phyloP scores from a whole-genome alignment of 2,797 vertebrate species.

The Thaleichthys pacificus region DNA sequence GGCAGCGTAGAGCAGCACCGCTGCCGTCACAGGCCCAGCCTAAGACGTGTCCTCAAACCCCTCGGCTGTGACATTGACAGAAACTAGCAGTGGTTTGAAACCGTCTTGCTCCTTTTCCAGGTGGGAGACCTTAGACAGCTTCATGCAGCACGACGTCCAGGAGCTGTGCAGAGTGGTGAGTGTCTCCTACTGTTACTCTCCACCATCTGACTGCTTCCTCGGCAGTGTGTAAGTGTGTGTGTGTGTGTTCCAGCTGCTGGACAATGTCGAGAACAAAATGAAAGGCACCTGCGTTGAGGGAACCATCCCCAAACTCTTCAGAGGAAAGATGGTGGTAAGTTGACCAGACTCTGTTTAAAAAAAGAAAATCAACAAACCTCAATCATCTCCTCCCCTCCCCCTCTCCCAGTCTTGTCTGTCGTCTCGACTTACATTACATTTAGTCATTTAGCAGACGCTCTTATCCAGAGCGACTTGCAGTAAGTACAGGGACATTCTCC shows the following conservation, averaged over 20 bases:
- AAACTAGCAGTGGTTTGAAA: neutral
- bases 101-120: slow-evolving; percentile 57
- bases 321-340: slow-evolving; percentile 99
- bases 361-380: no score
- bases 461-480: no score
- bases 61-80: neutral
- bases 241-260: slow-evolving; percentile 84
- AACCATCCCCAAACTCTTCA: slow-evolving; percentile 97
- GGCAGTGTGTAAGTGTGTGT: neutral
- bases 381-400: neutral
- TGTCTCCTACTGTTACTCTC: slow-evolving; percentile 34
- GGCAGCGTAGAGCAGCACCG: no score
- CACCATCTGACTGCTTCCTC: neutral
- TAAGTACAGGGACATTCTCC: no score
- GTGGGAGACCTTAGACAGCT: slow-evolving; percentile 99
- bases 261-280: slow-evolving; percentile 99
- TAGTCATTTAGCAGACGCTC: no score
- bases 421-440: no score
- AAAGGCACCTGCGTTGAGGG: slow-evolving; percentile 99
- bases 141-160: slow-evolving; percentile 99
- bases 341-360: neutral
- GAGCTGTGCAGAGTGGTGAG: slow-evolving; percentile 99
- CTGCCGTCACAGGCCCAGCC: no score
- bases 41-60: no score
- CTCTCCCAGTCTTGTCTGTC: slow-evolving; percentile 14